Evolutionary conservation across 1,140 invertebrate species (phyloP), one percentile per base, ranked within the genome.

Genomic region (Hyles vespertilio): DNA sequence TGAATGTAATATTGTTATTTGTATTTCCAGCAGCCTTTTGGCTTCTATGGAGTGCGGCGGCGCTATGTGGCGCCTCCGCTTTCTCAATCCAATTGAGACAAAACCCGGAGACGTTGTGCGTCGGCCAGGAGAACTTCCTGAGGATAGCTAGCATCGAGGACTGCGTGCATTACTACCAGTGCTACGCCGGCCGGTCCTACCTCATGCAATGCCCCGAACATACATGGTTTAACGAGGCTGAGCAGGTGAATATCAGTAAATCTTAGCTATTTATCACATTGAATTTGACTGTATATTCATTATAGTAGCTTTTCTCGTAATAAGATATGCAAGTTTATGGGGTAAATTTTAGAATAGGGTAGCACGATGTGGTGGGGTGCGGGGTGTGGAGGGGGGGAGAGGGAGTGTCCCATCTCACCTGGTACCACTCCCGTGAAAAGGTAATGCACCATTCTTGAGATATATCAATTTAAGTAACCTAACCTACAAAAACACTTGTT

Each of bases 61-160:
- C 72, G 59, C 63, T 81, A 51, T 73, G 74, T 60, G 63, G 70
- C 63, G 65, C 63, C 74, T 88, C 84, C 75, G 70, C 76, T 50
- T 48, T 84, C 80, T 88, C 85, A 79, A 81, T 88, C 4, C 47
- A 61, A 22, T 68, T 80, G 77, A 85, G 86, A 84, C 91, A 82
- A 84, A 89, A 79, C 59, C 75, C 79, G 70, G 85, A 87, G 84
- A 87, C 82, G 5, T 69, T 88, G 2, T 87, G 84, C 74, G 67
- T 70, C 45, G 81, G 82, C 62, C 84, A 84, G 63, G 76, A 79
- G 63, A 85, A 88, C 62, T 89, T 88, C 70, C 74, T 89, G 43
- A 77, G 84, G 9, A 84, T 89, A 34, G 74, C 86, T 52, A 69
- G 70, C 56, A 63, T 76, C 12, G 68, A 79, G 1, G 73, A 67